Conservation (phyloP, 2,888 invertebrate species). For the Escarpia spicata region DNA sequence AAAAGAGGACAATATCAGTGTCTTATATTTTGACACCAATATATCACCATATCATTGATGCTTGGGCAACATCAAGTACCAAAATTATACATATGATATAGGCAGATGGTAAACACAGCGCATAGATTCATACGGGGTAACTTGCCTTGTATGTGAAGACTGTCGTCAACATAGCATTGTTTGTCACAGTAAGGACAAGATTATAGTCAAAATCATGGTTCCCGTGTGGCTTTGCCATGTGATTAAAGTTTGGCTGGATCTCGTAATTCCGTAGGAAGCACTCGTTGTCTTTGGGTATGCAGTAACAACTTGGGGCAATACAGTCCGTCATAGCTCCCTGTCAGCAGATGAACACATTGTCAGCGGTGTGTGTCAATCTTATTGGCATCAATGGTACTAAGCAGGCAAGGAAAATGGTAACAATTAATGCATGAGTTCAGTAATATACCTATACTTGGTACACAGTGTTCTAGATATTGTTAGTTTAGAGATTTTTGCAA, state of each 20-base stretch:
- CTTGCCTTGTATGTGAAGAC: slow-evolving; percentile 20
- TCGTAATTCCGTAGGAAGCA: slow-evolving; percentile 19
- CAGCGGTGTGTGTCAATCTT: neutral
- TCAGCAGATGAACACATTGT: neutral
- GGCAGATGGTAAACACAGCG: neutral
- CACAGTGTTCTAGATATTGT: too few species aligned
- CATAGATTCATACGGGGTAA: neutral
- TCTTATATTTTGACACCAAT: neutral
- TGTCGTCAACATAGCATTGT: slow-evolving; percentile 21
- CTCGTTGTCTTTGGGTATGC: slow-evolving; percentile 7
- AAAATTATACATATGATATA: neutral
- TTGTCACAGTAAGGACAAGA: slow-evolving; percentile 21
- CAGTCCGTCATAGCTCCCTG: neutral
- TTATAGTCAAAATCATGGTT: slow-evolving; percentile 26
- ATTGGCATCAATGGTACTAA: neutral
- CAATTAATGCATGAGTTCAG: too few species aligned
- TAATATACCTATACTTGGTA: too few species aligned
- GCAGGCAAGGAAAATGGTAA: too few species aligned
- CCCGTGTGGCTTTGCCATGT: slow-evolving; percentile 19
- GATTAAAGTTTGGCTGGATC: neutral
- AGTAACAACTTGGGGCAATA: slow-evolving; percentile 13
- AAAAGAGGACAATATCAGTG: neutral
- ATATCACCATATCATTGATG: neutral
- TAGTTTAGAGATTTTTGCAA: too few species aligned
- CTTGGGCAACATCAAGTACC: neutral